Percentiles rank a stretch among this genome's conserved stretches.
Conservation (phyloP, 2,113 vertebrate species). For the Aegithalos caudatus region DNA sequence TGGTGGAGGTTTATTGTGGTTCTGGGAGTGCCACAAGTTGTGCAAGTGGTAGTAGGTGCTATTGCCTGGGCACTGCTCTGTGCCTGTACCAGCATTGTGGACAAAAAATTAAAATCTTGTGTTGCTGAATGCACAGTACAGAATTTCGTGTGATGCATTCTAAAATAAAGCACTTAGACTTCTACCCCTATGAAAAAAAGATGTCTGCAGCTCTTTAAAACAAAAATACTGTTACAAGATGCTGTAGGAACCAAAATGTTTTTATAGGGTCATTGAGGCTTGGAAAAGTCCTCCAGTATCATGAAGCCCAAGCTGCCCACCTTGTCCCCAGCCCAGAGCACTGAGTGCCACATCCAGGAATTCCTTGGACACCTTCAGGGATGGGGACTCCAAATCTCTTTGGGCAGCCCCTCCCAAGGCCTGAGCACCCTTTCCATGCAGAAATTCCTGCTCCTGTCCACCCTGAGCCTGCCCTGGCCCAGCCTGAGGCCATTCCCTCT, state of each 20-base stretch:
- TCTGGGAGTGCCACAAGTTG: neutral
- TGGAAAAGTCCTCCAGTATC: neutral
- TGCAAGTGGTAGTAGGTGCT: neutral
- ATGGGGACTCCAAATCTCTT: neutral
- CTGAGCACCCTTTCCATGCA: neutral
- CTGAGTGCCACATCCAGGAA: neutral
- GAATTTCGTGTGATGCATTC: neutral
- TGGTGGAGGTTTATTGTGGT: fast-evolving
- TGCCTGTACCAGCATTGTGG: neutral
- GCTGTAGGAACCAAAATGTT: neutral
- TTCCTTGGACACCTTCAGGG: neutral
- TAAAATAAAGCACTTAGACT: neutral
- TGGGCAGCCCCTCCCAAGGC: neutral
- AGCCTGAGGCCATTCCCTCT: neutral
- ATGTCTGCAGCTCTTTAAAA: neutral
- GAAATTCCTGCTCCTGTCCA: neutral
- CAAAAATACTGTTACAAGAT: neutral
- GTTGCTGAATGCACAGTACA: neutral
- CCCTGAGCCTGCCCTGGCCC: neutral
- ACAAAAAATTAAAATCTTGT: neutral
- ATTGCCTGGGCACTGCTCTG: neutral
- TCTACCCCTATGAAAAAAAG: neutral
- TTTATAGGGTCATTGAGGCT: neutral
- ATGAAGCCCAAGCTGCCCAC: neutral
- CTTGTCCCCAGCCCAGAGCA: neutral